Conservation (phyloP, 1,140 invertebrate species). For the Drosophila saltans region DNA sequence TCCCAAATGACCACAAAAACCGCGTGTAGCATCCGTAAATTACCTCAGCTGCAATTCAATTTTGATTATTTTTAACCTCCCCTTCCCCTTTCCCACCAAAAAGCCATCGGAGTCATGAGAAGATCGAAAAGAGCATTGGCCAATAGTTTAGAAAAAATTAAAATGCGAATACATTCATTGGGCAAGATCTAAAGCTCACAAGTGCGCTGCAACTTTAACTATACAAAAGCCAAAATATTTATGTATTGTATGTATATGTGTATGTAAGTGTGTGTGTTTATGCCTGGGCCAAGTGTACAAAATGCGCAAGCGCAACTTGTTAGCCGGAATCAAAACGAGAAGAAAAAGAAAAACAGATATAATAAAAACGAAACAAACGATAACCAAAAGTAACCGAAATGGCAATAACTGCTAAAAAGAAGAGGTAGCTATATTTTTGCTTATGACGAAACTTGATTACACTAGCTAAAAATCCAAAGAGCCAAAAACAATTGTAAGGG, state of each 20-base stretch:
- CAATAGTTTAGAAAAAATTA: slow-evolving; percentile 76
- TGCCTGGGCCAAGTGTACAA: slow-evolving; percentile 34
- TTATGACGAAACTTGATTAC: background rate
- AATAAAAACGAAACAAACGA: slow-evolving; percentile 41
- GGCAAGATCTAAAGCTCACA: slow-evolving; percentile 44
- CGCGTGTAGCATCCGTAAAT: slow-evolving; percentile 50
- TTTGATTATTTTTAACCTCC: slow-evolving; percentile 47
- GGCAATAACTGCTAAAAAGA: slow-evolving; percentile 24
- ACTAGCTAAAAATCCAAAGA: background rate
- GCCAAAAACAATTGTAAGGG: background rate
- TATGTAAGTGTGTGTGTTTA: background rate
- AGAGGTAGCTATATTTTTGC: background rate
- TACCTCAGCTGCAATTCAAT: slow-evolving; percentile 41
- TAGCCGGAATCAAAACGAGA: slow-evolving; percentile 58
- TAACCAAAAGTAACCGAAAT: slow-evolving; percentile 31
- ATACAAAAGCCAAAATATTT: slow-evolving; percentile 32
- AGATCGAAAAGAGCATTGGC: slow-evolving; percentile 54
- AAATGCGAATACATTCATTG: slow-evolving; percentile 73
- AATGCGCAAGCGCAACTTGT: slow-evolving; percentile 55
- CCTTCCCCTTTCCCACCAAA: slow-evolving; percentile 35
- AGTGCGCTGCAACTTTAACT: slow-evolving; percentile 20
- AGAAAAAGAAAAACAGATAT: slow-evolving; percentile 33
- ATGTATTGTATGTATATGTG: background rate
- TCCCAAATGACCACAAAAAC: slow-evolving; percentile 44
- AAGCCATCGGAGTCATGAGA: slow-evolving; percentile 54